Evolutionary conservation across 2,888 invertebrate species (phyloP).

Genomic region (Xestoiulus laeticollis): DNA sequence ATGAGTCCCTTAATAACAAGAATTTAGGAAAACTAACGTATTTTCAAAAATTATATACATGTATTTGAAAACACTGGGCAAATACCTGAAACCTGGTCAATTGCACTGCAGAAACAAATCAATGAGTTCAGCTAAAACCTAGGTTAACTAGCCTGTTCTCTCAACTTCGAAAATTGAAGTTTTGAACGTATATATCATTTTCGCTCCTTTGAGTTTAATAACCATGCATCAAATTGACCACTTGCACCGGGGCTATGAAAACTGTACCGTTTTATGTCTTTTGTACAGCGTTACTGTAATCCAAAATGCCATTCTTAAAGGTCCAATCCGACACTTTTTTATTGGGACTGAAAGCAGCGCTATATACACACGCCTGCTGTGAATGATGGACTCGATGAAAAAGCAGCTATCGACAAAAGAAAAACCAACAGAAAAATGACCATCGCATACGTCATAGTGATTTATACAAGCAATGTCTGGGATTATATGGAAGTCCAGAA

Average conservation of each 20-base stretch:
- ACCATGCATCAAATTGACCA: slow-evolving; percentile 19
- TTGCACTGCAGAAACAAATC: not conserved
- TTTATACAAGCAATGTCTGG: slow-evolving; percentile 41
- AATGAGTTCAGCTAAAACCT: not conserved
- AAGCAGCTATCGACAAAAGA: slow-evolving; percentile 25
- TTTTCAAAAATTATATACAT: no score
- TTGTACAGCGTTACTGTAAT: slow-evolving; percentile 3
- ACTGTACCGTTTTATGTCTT: slow-evolving; percentile 22
- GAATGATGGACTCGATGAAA: slow-evolving; percentile 48
- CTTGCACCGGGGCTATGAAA: not conserved
- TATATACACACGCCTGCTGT: slow-evolving; percentile 12
- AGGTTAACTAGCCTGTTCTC: not conserved
- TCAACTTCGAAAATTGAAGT: not conserved
- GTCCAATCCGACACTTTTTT: slow-evolving; percentile 25
- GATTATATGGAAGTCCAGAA: slow-evolving; percentile 44
- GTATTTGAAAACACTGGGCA: no score
- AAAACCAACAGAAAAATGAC: slow-evolving; percentile 38
- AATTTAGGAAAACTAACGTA: no score
- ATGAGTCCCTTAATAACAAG: no score
- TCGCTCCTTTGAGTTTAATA: slow-evolving; percentile 47
- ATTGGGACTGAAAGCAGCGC: slow-evolving; percentile 29
- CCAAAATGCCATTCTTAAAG: slow-evolving; percentile 33
- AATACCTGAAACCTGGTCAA: no score
- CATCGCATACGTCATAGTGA: slow-evolving; percentile 40
- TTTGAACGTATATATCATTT: slow-evolving; percentile 42